Conservation (phyloP, 2,888 invertebrate genomes). For the Eristalinus sepulchralis region DNA sequence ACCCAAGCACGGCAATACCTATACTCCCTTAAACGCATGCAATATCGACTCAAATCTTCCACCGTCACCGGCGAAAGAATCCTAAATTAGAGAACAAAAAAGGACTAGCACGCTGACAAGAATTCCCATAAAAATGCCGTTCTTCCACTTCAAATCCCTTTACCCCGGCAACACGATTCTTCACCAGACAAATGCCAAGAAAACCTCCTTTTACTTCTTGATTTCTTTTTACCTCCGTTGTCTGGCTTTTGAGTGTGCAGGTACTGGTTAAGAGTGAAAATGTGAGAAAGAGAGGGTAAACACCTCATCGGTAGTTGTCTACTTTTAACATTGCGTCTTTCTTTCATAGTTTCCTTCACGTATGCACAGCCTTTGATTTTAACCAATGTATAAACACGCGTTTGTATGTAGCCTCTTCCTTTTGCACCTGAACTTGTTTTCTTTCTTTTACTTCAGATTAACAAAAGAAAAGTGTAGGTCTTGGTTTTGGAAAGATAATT, state of each 20-base stretch:
- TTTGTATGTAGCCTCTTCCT: conserved; percentile 24
- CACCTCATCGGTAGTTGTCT: conserved; percentile 64
- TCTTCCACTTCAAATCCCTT: conserved; percentile 48
- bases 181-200: conserved; percentile 37
- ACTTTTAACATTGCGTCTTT: conserved; percentile 64
- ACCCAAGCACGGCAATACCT: neutral
- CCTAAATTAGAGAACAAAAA: conserved; percentile 27
- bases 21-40: conserved; percentile 34
- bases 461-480: conserved; percentile 16
- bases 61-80: conserved; percentile 30
- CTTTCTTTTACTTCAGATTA: conserved; percentile 7
- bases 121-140: conserved; percentile 66
- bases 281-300: conserved; percentile 51
- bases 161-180: conserved; percentile 26
- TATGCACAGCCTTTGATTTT: conserved; percentile 62
- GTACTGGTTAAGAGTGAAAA: conserved; percentile 52
- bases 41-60: conserved; percentile 35
- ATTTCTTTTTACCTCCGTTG: conserved; percentile 44
- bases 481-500: conserved; percentile 21
- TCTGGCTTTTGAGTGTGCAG: conserved; percentile 32
- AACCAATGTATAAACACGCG: conserved; percentile 41
- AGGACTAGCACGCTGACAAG: conserved; percentile 50
- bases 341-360: conserved; percentile 59
- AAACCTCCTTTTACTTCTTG: conserved; percentile 50
- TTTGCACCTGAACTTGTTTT: conserved; percentile 39